phyloP scores from a whole-genome alignment of 2,888 invertebrate species.

The Drosophila nr. perissopoda region DNA sequence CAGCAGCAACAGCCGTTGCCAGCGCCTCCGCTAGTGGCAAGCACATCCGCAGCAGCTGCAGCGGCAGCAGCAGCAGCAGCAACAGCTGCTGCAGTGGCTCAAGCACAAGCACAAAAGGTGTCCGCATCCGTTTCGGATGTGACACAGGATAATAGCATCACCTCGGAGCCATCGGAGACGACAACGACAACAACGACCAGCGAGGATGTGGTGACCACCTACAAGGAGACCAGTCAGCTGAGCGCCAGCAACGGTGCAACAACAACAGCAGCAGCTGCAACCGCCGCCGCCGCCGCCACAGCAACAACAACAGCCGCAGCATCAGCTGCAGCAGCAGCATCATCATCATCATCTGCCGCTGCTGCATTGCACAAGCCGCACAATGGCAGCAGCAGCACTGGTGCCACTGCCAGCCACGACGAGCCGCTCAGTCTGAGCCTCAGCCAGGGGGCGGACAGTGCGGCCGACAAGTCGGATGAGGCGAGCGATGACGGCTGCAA shows the following conservation, averaged over 20 bases:
- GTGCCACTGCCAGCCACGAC: constrained; percentile 35
- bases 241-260: constrained; percentile 55
- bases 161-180: constrained; percentile 84
- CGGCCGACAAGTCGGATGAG: constrained; percentile 76
- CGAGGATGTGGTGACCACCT: constrained; percentile 85
- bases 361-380: constrained; percentile 36
- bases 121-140: constrained; percentile 79
- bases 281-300: background rate
- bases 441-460: constrained; percentile 61
- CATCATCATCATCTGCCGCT: constrained; percentile 6
- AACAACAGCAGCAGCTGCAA: background rate
- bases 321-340: background rate
- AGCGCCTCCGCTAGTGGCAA: constrained; percentile 49
- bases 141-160: constrained; percentile 84
- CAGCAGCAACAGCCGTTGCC: constrained; percentile 58
- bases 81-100: constrained; percentile 63
- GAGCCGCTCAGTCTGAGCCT: constrained; percentile 47
- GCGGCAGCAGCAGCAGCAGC: constrained; percentile 64
- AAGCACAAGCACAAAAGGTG: constrained; percentile 48
- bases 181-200: constrained; percentile 85
- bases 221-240: constrained; percentile 81
- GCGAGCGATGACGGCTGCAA: constrained; percentile 74
- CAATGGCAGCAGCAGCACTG: constrained; percentile 50
- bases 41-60: constrained; percentile 39
- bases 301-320: constrained; percentile 4